Percentiles rank a stretch among this genome's conserved stretches.
Evolutionary conservation across 2,888 invertebrate genomes (phyloP).

Genomic region (Brassicogethes aeneus): DNA sequence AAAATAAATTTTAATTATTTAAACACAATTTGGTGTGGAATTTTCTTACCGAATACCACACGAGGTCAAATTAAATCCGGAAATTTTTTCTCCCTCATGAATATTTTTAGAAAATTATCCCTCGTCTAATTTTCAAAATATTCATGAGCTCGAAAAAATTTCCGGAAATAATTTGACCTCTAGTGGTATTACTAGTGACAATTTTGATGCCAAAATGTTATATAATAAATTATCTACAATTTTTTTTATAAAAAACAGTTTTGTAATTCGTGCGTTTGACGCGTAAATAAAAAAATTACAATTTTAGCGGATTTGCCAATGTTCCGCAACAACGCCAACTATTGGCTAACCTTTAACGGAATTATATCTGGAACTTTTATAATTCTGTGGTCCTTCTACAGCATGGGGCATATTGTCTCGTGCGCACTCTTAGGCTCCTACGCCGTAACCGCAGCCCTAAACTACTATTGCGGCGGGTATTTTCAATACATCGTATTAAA

Average conservation of each 20-base stretch:
- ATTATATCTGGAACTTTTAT: slow-evolving; percentile 27
- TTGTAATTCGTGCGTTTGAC: no score
- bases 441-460: slow-evolving; percentile 52
- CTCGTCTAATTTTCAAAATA: no score
- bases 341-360: slow-evolving; percentile 53
- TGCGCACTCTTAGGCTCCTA: slow-evolving; percentile 58
- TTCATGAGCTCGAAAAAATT: no score
- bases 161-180: no score
- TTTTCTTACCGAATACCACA: no score
- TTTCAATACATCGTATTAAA: slow-evolving; percentile 62
- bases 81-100: no score
- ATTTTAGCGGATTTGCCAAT: slow-evolving; percentile 43
- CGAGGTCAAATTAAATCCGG: no score
- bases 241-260: slow-evolving; percentile 3
- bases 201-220: no score
- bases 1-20: no score
- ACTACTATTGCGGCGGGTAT: slow-evolving; percentile 55
- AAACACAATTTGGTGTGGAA: no score
- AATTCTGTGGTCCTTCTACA: slow-evolving; percentile 22
- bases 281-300: slow-evolving; percentile 1
- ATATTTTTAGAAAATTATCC: no score
- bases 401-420: slow-evolving; percentile 49
- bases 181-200: no score
- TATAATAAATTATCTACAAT: slow-evolving; percentile 5
- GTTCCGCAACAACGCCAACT: slow-evolving; percentile 48